Evolutionary conservation across 2,888 invertebrate genomes (phyloP).

Genomic region (Camptogramma bilineatum): DNA sequence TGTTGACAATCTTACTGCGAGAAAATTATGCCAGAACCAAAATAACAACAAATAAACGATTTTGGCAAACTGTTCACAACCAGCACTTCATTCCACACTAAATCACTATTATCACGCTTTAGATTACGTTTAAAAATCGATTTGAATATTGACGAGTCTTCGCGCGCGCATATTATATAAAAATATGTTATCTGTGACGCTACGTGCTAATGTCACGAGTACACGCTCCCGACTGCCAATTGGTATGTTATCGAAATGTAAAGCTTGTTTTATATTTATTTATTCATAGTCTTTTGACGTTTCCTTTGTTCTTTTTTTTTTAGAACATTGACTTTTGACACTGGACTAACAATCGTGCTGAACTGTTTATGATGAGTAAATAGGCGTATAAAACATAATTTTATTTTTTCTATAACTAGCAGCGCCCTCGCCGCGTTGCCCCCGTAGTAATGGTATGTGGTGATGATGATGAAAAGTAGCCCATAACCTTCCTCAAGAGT

Average conservation of each 20-base stretch:
- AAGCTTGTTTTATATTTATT: constrained; percentile 58
- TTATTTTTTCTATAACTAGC: too few species aligned
- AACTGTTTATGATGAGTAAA: background rate
- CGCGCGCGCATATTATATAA: constrained; percentile 46
- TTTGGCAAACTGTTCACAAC: constrained; percentile 20
- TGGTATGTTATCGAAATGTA: constrained; percentile 57
- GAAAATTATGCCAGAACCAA: constrained; percentile 17
- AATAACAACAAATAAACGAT: constrained; percentile 8
- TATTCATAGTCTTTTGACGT: constrained; percentile 58
- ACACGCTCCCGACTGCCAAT: constrained; percentile 49
- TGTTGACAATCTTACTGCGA: constrained; percentile 15
- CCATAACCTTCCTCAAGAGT: too few species aligned
- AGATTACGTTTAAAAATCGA: constrained; percentile 6
- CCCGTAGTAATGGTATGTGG: too few species aligned
- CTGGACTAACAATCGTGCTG: constrained; percentile 20
- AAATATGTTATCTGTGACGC: constrained; percentile 48
- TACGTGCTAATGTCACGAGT: constrained; percentile 41
- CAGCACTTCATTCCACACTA: constrained; percentile 9
- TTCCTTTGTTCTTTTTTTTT: constrained; percentile 72
- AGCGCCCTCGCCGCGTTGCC: too few species aligned
- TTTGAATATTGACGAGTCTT: constrained; percentile 27
- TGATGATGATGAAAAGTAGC: too few species aligned
- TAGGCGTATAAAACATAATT: too few species aligned
- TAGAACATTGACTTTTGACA: constrained; percentile 70
- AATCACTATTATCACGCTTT: constrained; percentile 4